Conservation (phyloP, 1,140 invertebrate species). For the Dreissena polymorpha region DNA sequence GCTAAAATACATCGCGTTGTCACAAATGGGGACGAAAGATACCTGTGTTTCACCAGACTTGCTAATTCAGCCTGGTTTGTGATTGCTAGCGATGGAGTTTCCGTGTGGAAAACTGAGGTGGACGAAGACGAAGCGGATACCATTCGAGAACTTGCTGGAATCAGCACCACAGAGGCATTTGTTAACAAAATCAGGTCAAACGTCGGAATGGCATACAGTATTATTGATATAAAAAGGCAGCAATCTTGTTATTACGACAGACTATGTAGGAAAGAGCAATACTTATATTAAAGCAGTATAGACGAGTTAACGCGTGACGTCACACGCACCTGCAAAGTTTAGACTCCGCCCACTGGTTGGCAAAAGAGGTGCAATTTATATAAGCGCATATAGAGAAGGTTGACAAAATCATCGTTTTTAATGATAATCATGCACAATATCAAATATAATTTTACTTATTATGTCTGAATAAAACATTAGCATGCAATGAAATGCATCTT, state of each 20-base stretch:
- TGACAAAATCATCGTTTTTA: too few species aligned
- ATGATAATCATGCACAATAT: too few species aligned
- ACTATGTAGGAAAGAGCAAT: neutral
- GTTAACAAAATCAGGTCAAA: conserved; percentile 66
- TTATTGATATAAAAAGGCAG: neutral
- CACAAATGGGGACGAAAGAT: conserved; percentile 56
- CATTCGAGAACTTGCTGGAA: conserved; percentile 64
- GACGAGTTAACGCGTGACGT: too few species aligned
- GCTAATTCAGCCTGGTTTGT: conserved; percentile 56
- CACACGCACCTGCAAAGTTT: too few species aligned
- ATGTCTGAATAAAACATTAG: too few species aligned
- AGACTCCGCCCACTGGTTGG: too few species aligned
- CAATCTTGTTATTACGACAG: neutral
- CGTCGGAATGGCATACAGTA: neutral
- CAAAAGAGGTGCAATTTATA: too few species aligned
- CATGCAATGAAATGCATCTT: too few species aligned
- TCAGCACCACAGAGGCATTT: conserved; percentile 64
- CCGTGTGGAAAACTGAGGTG: conserved; percentile 69
- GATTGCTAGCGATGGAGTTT: conserved; percentile 68
- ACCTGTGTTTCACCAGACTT: conserved; percentile 66
- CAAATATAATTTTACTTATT: too few species aligned
- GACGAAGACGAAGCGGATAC: conserved; percentile 70
- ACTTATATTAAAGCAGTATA: neutral
- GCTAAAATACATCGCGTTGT: conserved; percentile 28
- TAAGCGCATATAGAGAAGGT: too few species aligned